Evolutionary conservation across 1,140 invertebrate species (phyloP).

Genomic region (Andrena cerasifolii): DNA sequence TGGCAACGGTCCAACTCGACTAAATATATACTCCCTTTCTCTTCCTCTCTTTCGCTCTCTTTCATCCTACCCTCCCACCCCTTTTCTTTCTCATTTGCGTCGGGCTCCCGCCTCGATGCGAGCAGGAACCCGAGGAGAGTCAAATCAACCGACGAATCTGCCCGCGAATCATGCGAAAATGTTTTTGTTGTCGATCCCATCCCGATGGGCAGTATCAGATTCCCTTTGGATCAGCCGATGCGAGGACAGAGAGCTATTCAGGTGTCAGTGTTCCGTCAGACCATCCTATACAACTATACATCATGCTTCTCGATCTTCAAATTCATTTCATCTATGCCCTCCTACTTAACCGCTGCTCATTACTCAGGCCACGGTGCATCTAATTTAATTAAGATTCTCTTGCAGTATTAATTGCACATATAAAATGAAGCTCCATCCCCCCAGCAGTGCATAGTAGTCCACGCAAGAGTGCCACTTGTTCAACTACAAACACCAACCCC

Average conservation of each 20-base stretch:
- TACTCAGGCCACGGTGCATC: no score
- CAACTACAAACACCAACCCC: no score
- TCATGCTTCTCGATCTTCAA: no score
- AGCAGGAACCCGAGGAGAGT: conserved; percentile 18
- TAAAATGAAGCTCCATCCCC: no score
- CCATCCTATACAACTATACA: no score
- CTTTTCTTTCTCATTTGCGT: conserved; percentile 58
- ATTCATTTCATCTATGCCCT: no score
- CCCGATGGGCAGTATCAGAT: not conserved
- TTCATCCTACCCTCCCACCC: not conserved
- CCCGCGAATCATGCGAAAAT: conserved; percentile 7
- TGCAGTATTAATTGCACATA: no score
- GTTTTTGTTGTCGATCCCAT: not conserved
- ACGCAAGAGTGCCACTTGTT: no score
- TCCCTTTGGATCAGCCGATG: not conserved
- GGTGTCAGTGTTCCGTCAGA: not conserved
- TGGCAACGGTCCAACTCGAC: conserved; percentile 79
- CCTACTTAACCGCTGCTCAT: no score
- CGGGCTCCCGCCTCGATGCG: conserved; percentile 11
- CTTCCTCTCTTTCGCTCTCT: conserved; percentile 67
- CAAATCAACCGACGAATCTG: conserved; percentile 4
- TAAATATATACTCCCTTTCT: conserved; percentile 80
- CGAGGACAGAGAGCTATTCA: not conserved
- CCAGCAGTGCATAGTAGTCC: no score
- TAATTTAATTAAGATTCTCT: no score